Base-by-base conservation (phyloP, 1,140 invertebrate species). In the Glomeris maerens region DNA sequence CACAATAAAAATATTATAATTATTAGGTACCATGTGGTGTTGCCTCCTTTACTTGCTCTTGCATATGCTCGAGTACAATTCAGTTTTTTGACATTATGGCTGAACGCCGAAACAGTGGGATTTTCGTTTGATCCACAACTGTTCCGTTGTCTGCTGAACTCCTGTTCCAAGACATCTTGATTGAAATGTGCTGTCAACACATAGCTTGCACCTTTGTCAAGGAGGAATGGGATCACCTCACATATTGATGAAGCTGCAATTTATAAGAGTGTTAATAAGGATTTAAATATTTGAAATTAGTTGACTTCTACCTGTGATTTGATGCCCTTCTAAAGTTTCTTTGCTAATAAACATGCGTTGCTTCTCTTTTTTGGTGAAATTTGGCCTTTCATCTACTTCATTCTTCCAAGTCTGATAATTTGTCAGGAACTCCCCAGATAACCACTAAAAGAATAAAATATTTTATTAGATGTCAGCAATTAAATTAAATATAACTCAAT, bases 381-480 rank as follows among this genome's bases (percentile, higher is more conserved):
- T 21, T 10, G 7, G 13, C 5, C 17, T 5, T n/a, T 47, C 31
- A 7, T 47, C 7, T 28, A 47, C 31, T 36, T 36, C 7, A 36
- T 47, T 20, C 31, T 26, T 47, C 45, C 45, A 47, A 7, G n/a
- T 26, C 7, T 47, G 25, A 5, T 27, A 27, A 27, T 47, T 27
- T n/a, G 5, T 27, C 13, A 47, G 26, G 23, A 47, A 47, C 10
- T 27, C 17, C 5, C 31, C 26, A 27, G 26, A 27, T 38, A 47
- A 21, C 45, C 45, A 47, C 45, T 47, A 21, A 28, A 47, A 47
- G 10, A 47, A n/a, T n/a, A n/a, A n/a, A n/a, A n/a, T n/a, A n/a
- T n/a, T n/a, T n/a, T n/a, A n/a, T n/a, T n/a, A n/a, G n/a, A n/a
- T n/a, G n/a, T n/a, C n/a, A n/a, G n/a, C n/a, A 38, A 20, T 20